phyloP scores from a whole-genome alignment of 2,888 invertebrate species.

The Meiosimyza decipiens region DNA sequence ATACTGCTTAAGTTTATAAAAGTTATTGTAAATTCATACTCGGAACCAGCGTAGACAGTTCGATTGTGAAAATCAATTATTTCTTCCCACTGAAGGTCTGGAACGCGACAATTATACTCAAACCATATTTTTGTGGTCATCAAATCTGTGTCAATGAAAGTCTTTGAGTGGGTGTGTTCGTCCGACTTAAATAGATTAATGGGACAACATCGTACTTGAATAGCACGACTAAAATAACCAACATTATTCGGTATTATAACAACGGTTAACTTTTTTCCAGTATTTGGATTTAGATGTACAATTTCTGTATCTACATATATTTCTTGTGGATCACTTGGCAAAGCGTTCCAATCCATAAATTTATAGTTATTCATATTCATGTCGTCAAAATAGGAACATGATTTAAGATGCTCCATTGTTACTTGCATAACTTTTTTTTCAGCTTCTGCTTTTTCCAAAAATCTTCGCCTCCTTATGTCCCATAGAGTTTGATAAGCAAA shows the following conservation, averaged over 20 bases:
- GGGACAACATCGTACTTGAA: conserved; percentile 57
- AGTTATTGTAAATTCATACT: conserved; percentile 52
- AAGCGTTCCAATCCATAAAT: conserved; percentile 58
- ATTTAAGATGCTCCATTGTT: conserved; percentile 49
- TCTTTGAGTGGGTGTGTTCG: not conserved
- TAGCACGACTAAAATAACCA: conserved; percentile 52
- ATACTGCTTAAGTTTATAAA: conserved; percentile 53
- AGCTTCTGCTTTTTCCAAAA: conserved; percentile 55
- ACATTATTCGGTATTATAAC: conserved; percentile 56
- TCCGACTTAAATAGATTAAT: conserved; percentile 31
- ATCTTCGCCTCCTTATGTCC: conserved; percentile 49
- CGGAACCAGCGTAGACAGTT: conserved; percentile 53
- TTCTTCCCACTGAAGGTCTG: conserved; percentile 51
- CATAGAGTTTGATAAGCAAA: conserved; percentile 51
- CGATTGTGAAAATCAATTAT: conserved; percentile 47
- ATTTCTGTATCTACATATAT: conserved; percentile 58
- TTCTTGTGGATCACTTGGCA: conserved; percentile 59
- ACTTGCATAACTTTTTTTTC: conserved; percentile 56
- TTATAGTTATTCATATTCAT: conserved; percentile 55
- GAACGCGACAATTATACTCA: conserved; percentile 56
- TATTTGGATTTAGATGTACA: conserved; percentile 57
- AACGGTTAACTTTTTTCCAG: conserved; percentile 56
- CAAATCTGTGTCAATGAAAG: conserved; percentile 48
- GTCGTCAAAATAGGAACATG: conserved; percentile 53
- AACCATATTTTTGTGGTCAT: conserved; percentile 54